Conservation (phyloP, 2,888 invertebrate species). For the Choreutis nemorana region DNA sequence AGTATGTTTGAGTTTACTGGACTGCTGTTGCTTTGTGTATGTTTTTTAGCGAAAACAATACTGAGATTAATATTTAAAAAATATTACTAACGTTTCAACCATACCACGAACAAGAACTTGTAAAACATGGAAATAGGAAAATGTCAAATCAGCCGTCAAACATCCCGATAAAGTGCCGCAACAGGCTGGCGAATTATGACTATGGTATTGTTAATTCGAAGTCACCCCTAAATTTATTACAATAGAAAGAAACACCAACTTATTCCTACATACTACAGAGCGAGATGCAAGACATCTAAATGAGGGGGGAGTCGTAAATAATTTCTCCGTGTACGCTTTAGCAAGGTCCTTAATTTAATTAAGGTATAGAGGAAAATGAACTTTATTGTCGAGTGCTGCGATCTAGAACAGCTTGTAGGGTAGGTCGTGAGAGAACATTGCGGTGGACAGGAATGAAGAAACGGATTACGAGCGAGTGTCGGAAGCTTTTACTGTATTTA, state of each 20-base stretch:
- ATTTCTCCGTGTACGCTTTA: slow-evolving; percentile 38
- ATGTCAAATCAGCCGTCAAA: slow-evolving; percentile 22
- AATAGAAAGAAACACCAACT: slow-evolving; percentile 24
- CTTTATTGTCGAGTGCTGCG: slow-evolving; percentile 13
- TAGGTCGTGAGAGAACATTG: slow-evolving; percentile 27
- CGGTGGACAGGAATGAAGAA: slow-evolving; percentile 33
- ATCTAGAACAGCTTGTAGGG: slow-evolving; percentile 16
- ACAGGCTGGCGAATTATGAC: slow-evolving; percentile 44
- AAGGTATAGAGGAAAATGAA: slow-evolving; percentile 13
- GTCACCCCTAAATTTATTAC: slow-evolving; percentile 49
- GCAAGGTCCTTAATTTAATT: slow-evolving; percentile 33
- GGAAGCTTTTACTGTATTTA: slow-evolving; percentile 42
- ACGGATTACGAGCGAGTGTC: slow-evolving; percentile 38
- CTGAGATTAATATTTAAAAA: too few species aligned
- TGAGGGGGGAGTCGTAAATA: slow-evolving; percentile 56
- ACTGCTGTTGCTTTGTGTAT: too few species aligned
- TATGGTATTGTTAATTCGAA: slow-evolving; percentile 48
- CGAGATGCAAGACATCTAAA: slow-evolving; percentile 35
- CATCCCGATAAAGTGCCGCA: slow-evolving; percentile 30
- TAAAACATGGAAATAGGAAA: slow-evolving; percentile 13
- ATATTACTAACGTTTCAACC: too few species aligned
- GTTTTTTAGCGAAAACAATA: too few species aligned
- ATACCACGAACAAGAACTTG: too few species aligned
- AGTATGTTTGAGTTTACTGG: too few species aligned
- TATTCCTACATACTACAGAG: slow-evolving; percentile 18